Conservation (phyloP, 2,797 vertebrate species). For the Hydrophis major region DNA sequence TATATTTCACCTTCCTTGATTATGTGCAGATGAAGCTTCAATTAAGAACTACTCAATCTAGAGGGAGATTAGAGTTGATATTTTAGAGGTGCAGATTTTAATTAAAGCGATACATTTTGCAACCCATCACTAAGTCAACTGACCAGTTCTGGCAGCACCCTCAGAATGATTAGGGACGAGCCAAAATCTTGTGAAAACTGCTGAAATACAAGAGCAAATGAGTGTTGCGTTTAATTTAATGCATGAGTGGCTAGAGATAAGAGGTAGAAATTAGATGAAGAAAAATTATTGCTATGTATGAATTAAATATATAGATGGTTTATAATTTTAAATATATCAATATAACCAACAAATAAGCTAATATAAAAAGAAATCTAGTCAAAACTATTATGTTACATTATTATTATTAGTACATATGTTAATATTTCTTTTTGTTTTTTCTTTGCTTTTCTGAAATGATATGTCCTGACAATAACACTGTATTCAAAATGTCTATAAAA, state of each 20-base stretch:
- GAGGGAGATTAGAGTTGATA: neutral
- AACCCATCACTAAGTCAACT: neutral
- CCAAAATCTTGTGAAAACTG: neutral
- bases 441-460: too few relatives aligned
- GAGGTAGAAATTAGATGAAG: too few relatives aligned
- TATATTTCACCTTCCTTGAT: neutral
- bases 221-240: neutral
- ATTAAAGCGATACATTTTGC: neutral
- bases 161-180: neutral
- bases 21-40: neutral
- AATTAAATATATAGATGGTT: too few relatives aligned
- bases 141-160: neutral
- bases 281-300: too few relatives aligned
- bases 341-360: too few relatives aligned
- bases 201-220: neutral
- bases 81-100: neutral
- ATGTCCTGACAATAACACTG: too few relatives aligned
- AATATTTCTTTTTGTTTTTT: too few relatives aligned
- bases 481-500: too few relatives aligned
- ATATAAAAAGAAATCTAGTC: too few relatives aligned
- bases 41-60: neutral
- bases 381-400: too few relatives aligned
- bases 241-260: neutral
- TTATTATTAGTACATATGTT: too few relatives aligned
- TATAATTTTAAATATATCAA: too few relatives aligned